Evolutionary conservation across 2,797 vertebrate species (phyloP), one percentile per base, ranked within the genome.

Genomic region (Bovichtus variegatus): DNA sequence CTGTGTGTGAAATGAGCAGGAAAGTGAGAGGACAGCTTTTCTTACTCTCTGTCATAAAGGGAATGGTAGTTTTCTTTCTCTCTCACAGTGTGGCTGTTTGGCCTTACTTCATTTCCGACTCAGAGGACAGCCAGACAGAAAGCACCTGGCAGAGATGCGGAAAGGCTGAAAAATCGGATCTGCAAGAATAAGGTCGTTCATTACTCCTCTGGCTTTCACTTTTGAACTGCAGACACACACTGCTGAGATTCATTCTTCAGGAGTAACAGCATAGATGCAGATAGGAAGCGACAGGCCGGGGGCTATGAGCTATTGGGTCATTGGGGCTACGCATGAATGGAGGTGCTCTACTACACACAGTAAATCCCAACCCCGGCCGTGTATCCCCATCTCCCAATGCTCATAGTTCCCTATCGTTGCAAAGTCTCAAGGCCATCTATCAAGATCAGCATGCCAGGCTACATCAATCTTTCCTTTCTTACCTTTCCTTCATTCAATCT

Each of bases 281-380:
- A 92, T 80, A 83, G 78, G 75, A 77, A 44, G 44, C 9, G 82
- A 90, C 82, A 87, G 81, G 79, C 73, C 10, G 13, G 46, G 82
- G 82, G 83, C 82, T 49, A 71, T 82, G 87, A 92, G 90, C 80
- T 85, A 82, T 76, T 91, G 84, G 89, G 91, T 93, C 88, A 91
- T 9, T 84, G 63, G 72, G 61, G 65, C 77, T 84, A 86, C 59
- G 84, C 90, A 89, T 93, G 85, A 90, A 87, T 87, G 88, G 86
- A 88, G 74, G 81, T 86, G 69, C 77, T 84, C 82, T 55, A 83
- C 77, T 76, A 76, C 60, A 78, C 69, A 72, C 77, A 77, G 79
- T 83, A 83, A 89, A 88, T 82, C 81, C 81, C 70, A 57, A 19
- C 63, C 75, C 75, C 78, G 82, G 73, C 86, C 64, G 80, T 73